Evolutionary conservation across 2,888 invertebrate genomes (phyloP), one percentile per base, ranked within the genome.

Genomic region (Tyria jacobaeae): DNA sequence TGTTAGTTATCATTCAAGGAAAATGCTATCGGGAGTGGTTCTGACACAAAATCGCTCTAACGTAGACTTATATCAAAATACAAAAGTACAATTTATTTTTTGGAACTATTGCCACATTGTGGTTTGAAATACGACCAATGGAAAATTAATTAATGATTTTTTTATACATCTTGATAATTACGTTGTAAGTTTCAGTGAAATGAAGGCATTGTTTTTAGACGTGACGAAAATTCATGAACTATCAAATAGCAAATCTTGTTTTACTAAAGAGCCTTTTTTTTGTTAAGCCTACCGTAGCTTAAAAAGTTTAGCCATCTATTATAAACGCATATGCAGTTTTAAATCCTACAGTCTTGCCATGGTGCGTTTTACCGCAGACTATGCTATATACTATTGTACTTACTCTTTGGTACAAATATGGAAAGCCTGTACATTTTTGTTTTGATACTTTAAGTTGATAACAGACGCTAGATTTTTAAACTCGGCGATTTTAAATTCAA

Each of bases 1-100:
- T 86, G 81, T 79, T 81, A 60, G 63, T 82, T 83, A 85, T 84
- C 81, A 76, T 67, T 80, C 70, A 82, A 86, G 88, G 87, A 86
- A 86, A 87, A 86, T 71, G 69, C 57, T 66, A 66, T 73, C 73
- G 68, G 69, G 60, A 73, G 64, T 64, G 35, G 62, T 57, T 60
- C 53, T 51, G 61, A 49, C 54, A n/a, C 44, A 47, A 55, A 68
- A 68, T 57, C 52, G 60, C 57, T 63, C 62, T 62, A 39, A 39
- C 27, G 27, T 7, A 27, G 21, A 27, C 12, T 14, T 35, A 7
- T 17, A n/a, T 47, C n/a, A 27, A 37, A 37, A 37, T 24, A 7
- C 1, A 9, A 12, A 25, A 34, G 41, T 21, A 47, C 17, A 27
- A 12, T 51, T 39, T 41, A 35, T 64, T 39, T 54, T 60, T 51